Percentiles rank a stretch among this genome's conserved stretches.
Evolutionary conservation across 2,113 vertebrate species (phyloP).

Genomic region (Podarcis cretensis): DNA sequence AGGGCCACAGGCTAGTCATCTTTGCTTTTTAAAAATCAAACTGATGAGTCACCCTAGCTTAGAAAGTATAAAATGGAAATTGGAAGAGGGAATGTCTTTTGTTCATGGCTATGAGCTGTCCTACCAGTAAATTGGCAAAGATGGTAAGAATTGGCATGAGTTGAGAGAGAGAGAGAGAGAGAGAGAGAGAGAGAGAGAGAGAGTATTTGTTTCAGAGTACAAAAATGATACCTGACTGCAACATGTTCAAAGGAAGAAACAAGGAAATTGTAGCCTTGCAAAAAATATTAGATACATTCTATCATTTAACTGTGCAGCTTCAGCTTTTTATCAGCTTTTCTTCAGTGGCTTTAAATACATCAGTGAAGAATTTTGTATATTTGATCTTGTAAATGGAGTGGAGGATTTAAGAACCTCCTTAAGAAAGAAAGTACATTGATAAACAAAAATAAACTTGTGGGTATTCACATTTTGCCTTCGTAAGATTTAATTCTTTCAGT

Average conservation of each 20-base stretch:
- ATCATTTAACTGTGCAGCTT: constrained; percentile 20
- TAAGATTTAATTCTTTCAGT: neutral
- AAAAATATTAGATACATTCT: constrained; percentile 27
- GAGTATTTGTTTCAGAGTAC: neutral
- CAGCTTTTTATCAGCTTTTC: constrained; percentile 48
- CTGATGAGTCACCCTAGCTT: neutral
- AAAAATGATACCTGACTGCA: constrained; percentile 27
- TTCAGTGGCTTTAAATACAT: constrained; percentile 32
- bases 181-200: too few relatives aligned
- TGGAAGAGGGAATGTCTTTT: neutral
- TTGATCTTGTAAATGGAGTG: constrained; percentile 31
- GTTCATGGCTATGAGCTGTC: neutral
- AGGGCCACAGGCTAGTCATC: too few relatives aligned
- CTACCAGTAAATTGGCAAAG: neutral
- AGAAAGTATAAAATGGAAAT: neutral
- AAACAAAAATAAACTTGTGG: neutral
- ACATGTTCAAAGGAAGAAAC: constrained; percentile 13
- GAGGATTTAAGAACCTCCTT: constrained; percentile 31
- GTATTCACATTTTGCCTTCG: neutral
- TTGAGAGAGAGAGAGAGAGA: too few relatives aligned
- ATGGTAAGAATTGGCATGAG: neutral
- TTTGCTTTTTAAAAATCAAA: neutral
- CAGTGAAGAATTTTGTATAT: constrained; percentile 31
- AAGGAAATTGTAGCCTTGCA: constrained; percentile 14
- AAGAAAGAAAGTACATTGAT: too few relatives aligned